These are phyloP conservation scores for Origma solitaria DNA, from an alignment of 2,113 vertebrate genomes.

Conservation along the genomic window DNA sequence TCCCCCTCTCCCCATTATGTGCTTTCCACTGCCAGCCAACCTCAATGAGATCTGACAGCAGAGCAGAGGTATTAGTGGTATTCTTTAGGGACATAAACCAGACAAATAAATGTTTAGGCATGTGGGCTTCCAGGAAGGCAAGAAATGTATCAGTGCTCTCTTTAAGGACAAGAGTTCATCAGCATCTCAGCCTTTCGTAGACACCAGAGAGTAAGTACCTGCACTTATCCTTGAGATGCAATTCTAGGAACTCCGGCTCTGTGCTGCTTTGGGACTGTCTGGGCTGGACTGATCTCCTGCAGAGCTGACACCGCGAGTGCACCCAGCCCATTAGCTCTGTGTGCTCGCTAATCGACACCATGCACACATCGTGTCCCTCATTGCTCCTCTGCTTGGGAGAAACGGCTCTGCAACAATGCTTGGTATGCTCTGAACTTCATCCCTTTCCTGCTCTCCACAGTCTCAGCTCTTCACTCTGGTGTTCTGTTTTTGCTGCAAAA, in stretches of 20 bases:
- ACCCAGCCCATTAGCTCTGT: conserved; percentile 31
- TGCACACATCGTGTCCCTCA: background rate
- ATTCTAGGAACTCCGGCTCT: conserved; percentile 1
- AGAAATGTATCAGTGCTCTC: background rate
- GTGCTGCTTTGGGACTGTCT: conserved; percentile 19
- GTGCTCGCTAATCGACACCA: background rate
- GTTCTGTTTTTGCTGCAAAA: background rate
- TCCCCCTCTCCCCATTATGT: background rate
- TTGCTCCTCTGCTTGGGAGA: background rate
- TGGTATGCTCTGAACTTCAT: background rate
- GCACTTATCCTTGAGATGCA: conserved; percentile 37
- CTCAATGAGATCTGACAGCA: background rate
- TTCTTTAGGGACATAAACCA: background rate
- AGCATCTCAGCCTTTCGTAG: background rate
- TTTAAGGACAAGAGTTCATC: conserved; percentile 12
- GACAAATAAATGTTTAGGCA: background rate
- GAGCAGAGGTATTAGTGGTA: background rate
- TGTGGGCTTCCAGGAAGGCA: conserved; percentile 17
- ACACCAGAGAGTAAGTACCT: conserved; percentile 8
- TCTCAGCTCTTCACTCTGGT: background rate
- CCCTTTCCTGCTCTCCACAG: background rate
- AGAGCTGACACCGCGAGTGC: background rate
- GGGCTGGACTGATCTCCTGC: background rate
- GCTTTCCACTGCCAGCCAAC: background rate
- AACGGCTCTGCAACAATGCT: background rate